Evolutionary conservation across 2,888 invertebrate genomes (phyloP).

Genomic region (Holacanthella duospinosa): DNA sequence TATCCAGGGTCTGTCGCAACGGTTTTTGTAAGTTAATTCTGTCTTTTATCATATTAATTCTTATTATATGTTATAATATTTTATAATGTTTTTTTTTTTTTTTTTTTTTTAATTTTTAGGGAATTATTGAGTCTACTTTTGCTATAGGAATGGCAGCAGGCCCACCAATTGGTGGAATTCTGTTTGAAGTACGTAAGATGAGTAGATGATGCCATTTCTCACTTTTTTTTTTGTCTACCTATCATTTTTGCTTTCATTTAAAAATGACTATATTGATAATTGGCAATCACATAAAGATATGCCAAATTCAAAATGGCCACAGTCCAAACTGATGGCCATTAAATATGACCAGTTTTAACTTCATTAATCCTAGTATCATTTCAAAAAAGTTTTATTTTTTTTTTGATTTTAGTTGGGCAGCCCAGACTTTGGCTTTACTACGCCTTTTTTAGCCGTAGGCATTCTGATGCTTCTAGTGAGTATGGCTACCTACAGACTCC

Average conservation of each 20-base stretch:
- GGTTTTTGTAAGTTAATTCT: slow-evolving; percentile 14
- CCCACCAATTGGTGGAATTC: slow-evolving; percentile 81
- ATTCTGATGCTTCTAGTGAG: slow-evolving; percentile 44
- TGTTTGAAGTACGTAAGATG: slow-evolving; percentile 22
- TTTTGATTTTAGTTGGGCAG: not conserved
- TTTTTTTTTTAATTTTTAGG: slow-evolving; percentile 45
- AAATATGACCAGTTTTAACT: too few species aligned
- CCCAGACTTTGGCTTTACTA: slow-evolving; percentile 41
- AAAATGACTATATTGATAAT: not conserved
- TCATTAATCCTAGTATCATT: too few species aligned
- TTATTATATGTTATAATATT: not conserved
- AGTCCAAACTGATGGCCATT: too few species aligned
- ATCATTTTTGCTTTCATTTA: too few species aligned
- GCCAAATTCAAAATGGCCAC: too few species aligned
- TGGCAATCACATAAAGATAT: not conserved
- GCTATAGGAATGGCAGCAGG: slow-evolving; percentile 79
- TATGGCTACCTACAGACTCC: slow-evolving; percentile 11
- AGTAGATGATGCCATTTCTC: too few species aligned
- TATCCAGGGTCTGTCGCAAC: slow-evolving; percentile 66
- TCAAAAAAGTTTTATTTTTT: not conserved
- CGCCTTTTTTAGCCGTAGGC: slow-evolving; percentile 46
- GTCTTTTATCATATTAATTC: not conserved
- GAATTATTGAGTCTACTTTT: slow-evolving; percentile 74
- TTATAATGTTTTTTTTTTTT: slow-evolving; percentile 1
- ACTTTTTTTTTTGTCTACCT: too few species aligned